A percentile compares a stretch with the other conserved stretches of the same genome.
Conservation (phyloP, 2,113 vertebrate species). For the Epinephelus cyanopodus region DNA sequence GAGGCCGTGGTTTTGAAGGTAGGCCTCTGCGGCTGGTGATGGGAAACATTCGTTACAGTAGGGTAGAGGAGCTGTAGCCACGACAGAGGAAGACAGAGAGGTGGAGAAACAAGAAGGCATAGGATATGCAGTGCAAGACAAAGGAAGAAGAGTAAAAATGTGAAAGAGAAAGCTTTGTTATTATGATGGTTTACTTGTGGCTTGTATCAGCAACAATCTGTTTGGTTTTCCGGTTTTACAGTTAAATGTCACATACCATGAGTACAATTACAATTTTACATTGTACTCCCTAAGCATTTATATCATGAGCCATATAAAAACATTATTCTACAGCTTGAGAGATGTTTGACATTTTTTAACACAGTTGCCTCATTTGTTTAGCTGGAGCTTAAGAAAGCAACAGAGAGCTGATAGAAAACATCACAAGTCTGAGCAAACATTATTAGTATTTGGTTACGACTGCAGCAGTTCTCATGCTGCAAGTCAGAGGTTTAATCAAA, state of each 20-base stretch:
- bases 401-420: no score
- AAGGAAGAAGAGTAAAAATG: neutral
- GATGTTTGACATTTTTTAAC: neutral
- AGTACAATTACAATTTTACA: neutral
- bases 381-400: neutral
- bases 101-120: slow-evolving; percentile 13
- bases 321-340: neutral
- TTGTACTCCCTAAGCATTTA: neutral
- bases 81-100: slow-evolving; percentile 24
- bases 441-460: no score
- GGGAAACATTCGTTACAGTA: slow-evolving; percentile 94
- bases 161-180: slow-evolving; percentile 2
- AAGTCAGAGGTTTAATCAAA: neutral
- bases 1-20: slow-evolving; percentile 90
- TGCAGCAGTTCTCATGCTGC: no score
- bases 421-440: no score
- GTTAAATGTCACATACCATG: neutral
- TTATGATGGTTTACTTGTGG: neutral
- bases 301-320: neutral
- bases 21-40: slow-evolving; percentile 91
- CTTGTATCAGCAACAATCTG: neutral
- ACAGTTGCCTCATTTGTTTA: neutral
- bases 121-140: slow-evolving; percentile 9
- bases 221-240: neutral
- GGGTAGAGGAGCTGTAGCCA: slow-evolving; percentile 51